These are phyloP conservation scores for Germaria angustata DNA, from an alignment of 2,888 invertebrate genomes.

Conservation along the genomic window DNA sequence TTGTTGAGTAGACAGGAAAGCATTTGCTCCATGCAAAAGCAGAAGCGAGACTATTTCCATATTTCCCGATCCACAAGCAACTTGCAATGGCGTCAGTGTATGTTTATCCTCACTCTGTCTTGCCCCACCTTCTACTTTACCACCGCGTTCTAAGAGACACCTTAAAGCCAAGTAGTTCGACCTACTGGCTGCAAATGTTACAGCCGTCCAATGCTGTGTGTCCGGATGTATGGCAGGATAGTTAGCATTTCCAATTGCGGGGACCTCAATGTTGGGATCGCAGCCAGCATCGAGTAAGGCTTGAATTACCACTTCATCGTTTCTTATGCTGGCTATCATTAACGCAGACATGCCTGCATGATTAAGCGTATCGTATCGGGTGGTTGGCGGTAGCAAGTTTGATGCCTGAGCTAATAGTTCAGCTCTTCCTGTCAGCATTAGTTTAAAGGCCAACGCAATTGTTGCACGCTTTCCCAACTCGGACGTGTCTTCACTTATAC, in stretches of 20 bases:
- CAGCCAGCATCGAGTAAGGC: constrained; percentile 90
- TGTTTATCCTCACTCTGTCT: constrained; percentile 90
- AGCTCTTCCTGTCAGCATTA: constrained; percentile 88
- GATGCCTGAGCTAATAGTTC: constrained; percentile 89
- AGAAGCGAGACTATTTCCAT: constrained; percentile 89
- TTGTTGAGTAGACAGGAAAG: constrained; percentile 91
- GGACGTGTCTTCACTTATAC: constrained; percentile 75
- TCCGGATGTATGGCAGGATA: constrained; percentile 84
- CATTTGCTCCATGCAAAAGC: constrained; percentile 91
- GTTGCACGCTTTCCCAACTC: constrained; percentile 85
- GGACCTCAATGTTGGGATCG: constrained; percentile 90
- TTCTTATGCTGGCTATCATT: constrained; percentile 90
- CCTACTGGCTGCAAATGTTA: constrained; percentile 87
- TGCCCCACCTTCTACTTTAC: constrained; percentile 92
- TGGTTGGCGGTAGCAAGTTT: constrained; percentile 86
- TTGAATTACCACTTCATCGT: constrained; percentile 88
- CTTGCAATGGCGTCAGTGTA: constrained; percentile 93
- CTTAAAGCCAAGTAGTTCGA: constrained; percentile 84
- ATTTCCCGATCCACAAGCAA: constrained; percentile 90
- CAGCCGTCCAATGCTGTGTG: constrained; percentile 91
- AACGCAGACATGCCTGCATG: constrained; percentile 89
- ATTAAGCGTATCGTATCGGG: constrained; percentile 88
- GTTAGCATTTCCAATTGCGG: constrained; percentile 79
- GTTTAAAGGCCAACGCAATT: constrained; percentile 88
- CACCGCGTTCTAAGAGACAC: constrained; percentile 88